phyloP scores from a whole-genome alignment of 2,113 vertebrate genomes.

The Scytalopus superciliaris region DNA sequence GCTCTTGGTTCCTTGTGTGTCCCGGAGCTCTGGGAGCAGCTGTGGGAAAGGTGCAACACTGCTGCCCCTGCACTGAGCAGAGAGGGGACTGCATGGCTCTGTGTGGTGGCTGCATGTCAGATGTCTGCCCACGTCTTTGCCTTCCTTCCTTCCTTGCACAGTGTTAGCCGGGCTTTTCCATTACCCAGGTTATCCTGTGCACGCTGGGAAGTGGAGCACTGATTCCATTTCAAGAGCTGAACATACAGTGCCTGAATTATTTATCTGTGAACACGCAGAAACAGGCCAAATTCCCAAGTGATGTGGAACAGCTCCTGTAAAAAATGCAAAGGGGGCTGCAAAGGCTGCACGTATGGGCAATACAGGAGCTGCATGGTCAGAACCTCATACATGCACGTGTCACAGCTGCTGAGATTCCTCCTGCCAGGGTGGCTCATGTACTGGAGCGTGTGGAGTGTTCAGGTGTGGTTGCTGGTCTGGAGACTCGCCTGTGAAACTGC shows the following conservation, averaged over 20 bases:
- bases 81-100: rapidly evolving
- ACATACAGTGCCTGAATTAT: constrained; percentile 19
- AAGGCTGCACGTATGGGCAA: neutral
- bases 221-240: neutral
- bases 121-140: rapidly evolving
- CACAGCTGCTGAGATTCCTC: neutral
- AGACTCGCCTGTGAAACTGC: neutral
- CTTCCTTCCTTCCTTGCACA: neutral
- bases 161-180: neutral
- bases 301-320: neutral
- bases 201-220: neutral
- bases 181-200: neutral
- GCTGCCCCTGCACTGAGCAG: neutral
- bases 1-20: neutral
- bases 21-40: neutral
- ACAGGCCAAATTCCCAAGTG: constrained; percentile 1
- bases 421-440: neutral
- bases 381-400: neutral
- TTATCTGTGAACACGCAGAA: constrained; percentile 8
- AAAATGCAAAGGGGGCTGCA: neutral
- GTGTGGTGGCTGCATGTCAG: neutral
- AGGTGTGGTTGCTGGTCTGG: neutral
- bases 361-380: neutral
- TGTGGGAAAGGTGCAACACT: neutral
- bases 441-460: neutral